Base-by-base conservation (phyloP, 37 sponge, comb jelly and placozoan species). In the Amphimedon queenslandica region DNA sequence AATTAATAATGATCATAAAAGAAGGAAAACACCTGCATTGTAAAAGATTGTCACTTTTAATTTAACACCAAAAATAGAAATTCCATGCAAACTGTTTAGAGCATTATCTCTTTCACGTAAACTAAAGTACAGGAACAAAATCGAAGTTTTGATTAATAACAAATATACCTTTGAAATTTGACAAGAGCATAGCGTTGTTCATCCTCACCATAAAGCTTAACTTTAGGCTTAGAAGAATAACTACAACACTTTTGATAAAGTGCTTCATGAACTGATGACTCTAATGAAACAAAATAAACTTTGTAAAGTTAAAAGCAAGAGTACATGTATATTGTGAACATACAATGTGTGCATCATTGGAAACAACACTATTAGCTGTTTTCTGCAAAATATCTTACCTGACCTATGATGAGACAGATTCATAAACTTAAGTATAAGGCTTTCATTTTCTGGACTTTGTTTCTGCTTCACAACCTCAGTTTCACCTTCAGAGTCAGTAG, bases 191-290 rank as follows among this genome's bases (percentile, higher is more conserved):
- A 80, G 23, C 55, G 43, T 21, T 60, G 69, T 4, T 84, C 78
- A 16, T 68, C 77, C 37, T 76, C 67, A 36, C 83, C 80, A 69
- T 84, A 81, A 42, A 94, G 72, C 68, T 70, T 60, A 4, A 90
- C 76, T 31, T 40, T 27, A 11, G 77, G 79, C 24, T 55, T 30
- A 32, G 74, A 57, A 4, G 78, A 77, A 53, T 82, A 77, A n/a
- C 72, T 85, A 53, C 74, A 72, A 64, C 82, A 90, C 79, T 94
- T 92, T 57, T 78, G 71, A 69, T 83, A 77, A 23, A 94, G 77
- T 18, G 69, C 88, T 77, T 94, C 93, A 32, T 70, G 79, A 28
- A 94, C 58, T 2, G 70, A 78, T 33, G 75, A 66, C 33, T 91
- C 92, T 82, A 68, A 29, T 25, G 25, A n/a, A 57, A 70, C 23